Evolutionary conservation across 2,888 invertebrate genomes (phyloP), one percentile per base, ranked within the genome.

Genomic region (Drosophila testacea): DNA sequence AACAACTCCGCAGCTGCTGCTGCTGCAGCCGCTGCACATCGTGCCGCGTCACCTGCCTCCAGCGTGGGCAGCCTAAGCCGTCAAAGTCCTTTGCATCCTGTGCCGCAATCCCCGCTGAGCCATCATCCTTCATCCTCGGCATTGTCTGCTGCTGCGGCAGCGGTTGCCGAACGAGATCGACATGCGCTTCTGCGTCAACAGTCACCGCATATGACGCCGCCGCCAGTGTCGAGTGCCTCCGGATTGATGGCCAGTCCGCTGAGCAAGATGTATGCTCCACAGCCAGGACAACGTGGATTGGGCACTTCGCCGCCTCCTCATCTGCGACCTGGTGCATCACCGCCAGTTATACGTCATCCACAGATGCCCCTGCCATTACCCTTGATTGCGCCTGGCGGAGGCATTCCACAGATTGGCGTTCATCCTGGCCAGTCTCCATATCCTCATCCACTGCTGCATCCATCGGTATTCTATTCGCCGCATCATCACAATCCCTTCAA

Each of bases 351-450:
- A 61, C 91, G 93, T 10, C 93, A 93, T 83, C 92, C 93, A n/a
- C 92, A 93, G 79, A 93, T 93, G 93, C 92, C 93, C 59, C 77
- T 93, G 61, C 92, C 93, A 27, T 76, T 93, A 69, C 93, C 93
- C 16, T 73, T 93, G 30, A 91, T 93, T 65, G 92, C 92, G 1
- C 92, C 93, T 4, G 92, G 92, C 46, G 91, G 88, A 48, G 92
- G 92, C 61, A 91, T 93, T 63, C 91, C 92, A 5, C 92, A 92
- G 66, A 92, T 93, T 51, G 92, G 92, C 11, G 95, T 96, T 93
- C 96, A 96, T 91, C 95, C 96, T 6, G 94, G 95, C 2, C 96
- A 96, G 88, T 96, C 95, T 86, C 95, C 95, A 48, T 95, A 95
- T 71, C 95, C 94, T 2, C 94, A 94, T 83, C 94, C 95, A 52